Base-by-base conservation (phyloP, 2,888 invertebrate species). In the Diarsia dahlii region DNA sequence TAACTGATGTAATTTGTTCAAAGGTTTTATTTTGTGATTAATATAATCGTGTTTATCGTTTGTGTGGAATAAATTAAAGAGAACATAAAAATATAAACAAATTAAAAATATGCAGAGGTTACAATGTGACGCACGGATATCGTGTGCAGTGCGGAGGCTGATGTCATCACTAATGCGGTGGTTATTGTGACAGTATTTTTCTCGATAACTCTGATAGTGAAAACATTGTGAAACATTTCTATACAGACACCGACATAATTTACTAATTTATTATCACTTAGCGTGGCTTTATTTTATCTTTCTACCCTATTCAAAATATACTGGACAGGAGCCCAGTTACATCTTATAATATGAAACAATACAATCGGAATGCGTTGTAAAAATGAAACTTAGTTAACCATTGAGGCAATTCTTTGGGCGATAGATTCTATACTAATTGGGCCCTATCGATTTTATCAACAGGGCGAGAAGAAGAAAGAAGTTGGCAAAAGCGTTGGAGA, bases 401-500 rank as follows among this genome's bases (percentile, higher is more conserved):
- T 71, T 45, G 64, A 68, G 3, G 39, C 10, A 10, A 54, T 46
- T 63, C 13, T 10, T 23, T 63, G 1, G 8, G 45, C 23, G 90
- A 93, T 93, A 87, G 96, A 93, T 96, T 95, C 95, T 96, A 96
- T 95, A 95, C 95, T 96, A 94, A 96, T 96, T 94, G 91, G 93
- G 95, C 95, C 96, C 96, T 95, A 92, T 90, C 93, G 92, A 91
- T 92, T 94, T 94, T 91, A 91, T 94, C 93, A 94, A 91, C 96
- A 97, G 98, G 93, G 98, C 99, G 91, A 97, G 98, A 94, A 98
- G 98, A 94, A 97, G 98, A 96, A 99, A 99, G 97, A 99, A 99
- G 96, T 97, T 99, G 92, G 97, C 98, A 91, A 99, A 99, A 95
- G 98, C 99, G 82, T 97, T 99, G 88, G 99, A 99, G 93, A 97